These are phyloP conservation scores for Eremophila alpestris DNA, from an alignment of 2,797 vertebrate genomes.

Conservation along the genomic window DNA sequence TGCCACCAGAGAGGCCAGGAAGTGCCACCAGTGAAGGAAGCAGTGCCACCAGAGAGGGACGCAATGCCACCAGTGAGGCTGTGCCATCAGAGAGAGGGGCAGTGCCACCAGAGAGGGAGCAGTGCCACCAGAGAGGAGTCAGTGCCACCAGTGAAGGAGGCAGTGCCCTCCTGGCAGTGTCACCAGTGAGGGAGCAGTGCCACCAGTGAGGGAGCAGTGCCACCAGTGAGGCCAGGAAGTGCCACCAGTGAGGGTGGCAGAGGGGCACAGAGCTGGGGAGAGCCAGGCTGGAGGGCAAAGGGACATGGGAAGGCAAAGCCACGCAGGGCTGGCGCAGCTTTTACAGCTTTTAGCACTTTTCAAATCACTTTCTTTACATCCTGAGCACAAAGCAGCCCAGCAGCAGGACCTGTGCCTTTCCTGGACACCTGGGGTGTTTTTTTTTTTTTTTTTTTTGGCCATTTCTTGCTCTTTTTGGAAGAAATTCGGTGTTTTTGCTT, in stretches of 20 bases:
- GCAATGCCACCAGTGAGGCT: too few relatives aligned
- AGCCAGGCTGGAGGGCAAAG: not conserved
- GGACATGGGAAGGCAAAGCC: accelerated
- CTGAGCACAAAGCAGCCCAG: not conserved
- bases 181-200: not conserved
- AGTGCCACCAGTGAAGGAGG: too few relatives aligned
- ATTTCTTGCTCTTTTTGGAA: not conserved
- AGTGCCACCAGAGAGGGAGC: too few relatives aligned
- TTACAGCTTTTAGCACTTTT: not conserved
- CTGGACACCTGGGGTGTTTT: not conserved
- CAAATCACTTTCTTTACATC: accelerated
- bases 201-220: not conserved
- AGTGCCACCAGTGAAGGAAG: too few relatives aligned
- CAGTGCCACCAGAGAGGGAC: too few relatives aligned
- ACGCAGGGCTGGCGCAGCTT: accelerated
- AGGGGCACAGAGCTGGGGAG: not conserved
- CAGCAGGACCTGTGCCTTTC: not conserved
- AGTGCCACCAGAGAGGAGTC: too few relatives aligned
- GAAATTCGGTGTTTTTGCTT: not conserved
- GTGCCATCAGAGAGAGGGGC: too few relatives aligned
- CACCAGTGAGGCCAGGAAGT: not conserved
- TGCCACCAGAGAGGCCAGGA: too few relatives aligned
- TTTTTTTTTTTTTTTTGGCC: not conserved
- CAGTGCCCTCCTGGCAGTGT: too few relatives aligned
- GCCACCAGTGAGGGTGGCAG: not conserved